Evolutionary conservation across 2,113 vertebrate species (phyloP).

Genomic region (Sturnus vulgaris): DNA sequence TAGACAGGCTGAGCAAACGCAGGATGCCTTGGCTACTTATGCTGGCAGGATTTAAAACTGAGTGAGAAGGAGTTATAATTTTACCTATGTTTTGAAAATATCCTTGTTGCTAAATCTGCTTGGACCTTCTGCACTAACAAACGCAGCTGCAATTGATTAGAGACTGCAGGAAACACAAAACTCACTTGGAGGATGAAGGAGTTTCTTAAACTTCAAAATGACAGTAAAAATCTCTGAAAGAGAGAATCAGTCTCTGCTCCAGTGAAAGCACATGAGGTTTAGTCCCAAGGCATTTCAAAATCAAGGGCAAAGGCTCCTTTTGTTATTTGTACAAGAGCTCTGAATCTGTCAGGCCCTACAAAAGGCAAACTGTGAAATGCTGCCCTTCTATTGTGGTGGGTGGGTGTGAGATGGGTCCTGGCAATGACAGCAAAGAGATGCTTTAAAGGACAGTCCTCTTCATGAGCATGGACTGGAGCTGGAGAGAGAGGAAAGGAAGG

Average conservation of each 20-base stretch:
- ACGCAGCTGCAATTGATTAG: neutral
- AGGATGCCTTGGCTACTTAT: neutral
- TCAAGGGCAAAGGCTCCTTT: conserved; percentile 13
- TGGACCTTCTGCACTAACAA: neutral
- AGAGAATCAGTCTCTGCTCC: neutral
- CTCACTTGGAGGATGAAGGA: neutral
- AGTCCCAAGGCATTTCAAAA: neutral
- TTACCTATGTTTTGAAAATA: conserved; percentile 44
- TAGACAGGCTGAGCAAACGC: neutral
- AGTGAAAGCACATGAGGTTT: neutral
- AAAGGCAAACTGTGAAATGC: neutral
- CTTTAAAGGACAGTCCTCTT: neutral
- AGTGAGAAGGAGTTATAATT: neutral
- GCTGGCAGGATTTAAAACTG: neutral
- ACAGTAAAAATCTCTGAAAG: neutral
- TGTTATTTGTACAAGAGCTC: neutral
- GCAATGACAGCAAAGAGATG: neutral
- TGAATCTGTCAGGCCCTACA: neutral
- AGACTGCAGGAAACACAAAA: neutral
- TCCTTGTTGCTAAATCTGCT: conserved; percentile 34
- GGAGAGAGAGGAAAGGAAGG: neutral
- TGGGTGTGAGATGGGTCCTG: neutral
- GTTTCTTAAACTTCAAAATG: neutral
- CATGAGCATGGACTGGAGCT: neutral
- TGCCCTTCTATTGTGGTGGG: neutral